Evolutionary conservation across 2,797 vertebrate species (phyloP), one percentile per base, ranked within the genome.

Genomic region (Poeciliopsis turneri): DNA sequence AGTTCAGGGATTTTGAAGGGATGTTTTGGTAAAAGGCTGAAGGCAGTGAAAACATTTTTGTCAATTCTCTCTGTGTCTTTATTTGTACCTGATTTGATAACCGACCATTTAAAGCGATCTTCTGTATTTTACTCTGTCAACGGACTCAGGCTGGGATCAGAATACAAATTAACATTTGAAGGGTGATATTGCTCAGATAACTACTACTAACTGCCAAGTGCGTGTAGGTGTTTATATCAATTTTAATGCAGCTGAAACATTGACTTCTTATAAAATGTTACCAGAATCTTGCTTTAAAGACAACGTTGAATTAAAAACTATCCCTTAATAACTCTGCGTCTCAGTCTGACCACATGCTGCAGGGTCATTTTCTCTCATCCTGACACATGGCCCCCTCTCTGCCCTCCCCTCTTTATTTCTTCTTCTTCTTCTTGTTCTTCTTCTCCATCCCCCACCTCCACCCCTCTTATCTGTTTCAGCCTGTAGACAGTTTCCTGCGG

Each of bases 401-500:
- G 46, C 87, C 20, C 49, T 51, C 9, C 86, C 90, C 91, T 74
- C 86, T 41, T 8, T 86, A 30, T 30, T 30, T 30, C 30, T 30
- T 30, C 30, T 30, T 30, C 30, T 30, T 30, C 30, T 25, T 3
- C 66, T 69, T 28, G 12, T 45, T 15, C 36, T 41, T 20, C 59
- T 39, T 66, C 64, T 66, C 76, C 80, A 81, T 45, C 74, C 77
- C 59, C 76, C 51, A 23, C 70, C 39, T 28, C 66, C 64, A 72
- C 72, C 41, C 41, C 20, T 43, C 77, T 73, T 41, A 28, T 81
- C 81, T 61, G 79, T 89, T 92, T 82, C 85, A 84, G 92, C 81
- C 90, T 95, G 77, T 88, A 95, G 92, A 87, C 78, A 85, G 70
- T 68, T 89, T 90, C 80, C 92, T 93, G 93, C 92, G 88, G 91